Conservation (phyloP, 2,888 invertebrate species). For the Tenthredo livida region DNA sequence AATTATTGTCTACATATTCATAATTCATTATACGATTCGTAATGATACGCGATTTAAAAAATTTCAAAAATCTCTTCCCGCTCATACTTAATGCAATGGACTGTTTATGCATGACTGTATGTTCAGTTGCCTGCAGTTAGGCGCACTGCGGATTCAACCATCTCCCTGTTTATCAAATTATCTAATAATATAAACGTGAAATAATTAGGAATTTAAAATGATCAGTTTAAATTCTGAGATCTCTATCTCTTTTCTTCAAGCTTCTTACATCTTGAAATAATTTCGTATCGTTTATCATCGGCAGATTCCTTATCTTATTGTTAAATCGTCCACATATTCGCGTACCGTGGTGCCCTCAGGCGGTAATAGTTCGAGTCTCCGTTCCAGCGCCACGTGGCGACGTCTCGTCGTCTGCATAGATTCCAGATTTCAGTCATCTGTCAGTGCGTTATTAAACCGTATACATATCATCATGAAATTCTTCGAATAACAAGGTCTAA, state of each 20-base stretch:
- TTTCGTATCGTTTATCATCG: no score
- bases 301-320: neutral
- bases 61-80: neutral
- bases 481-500: neutral
- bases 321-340: neutral
- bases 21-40: neutral
- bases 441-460: neutral
- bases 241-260: no score
- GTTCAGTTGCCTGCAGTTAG: neutral
- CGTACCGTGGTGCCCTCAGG: neutral
- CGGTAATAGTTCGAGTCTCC: neutral
- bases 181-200: no score
- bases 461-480: neutral
- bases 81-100: neutral
- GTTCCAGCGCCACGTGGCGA: neutral
- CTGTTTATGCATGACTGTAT: neutral
- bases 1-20: neutral
- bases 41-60: neutral
- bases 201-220: no score
- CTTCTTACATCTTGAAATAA: no score
- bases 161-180: neutral
- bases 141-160: neutral
- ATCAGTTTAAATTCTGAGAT: no score
- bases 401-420: conserved; percentile 12
- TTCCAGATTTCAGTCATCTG: neutral